These are phyloP conservation scores for Drosophila niveifrons DNA, from an alignment of 2,888 invertebrate species.

Conservation along the genomic window DNA sequence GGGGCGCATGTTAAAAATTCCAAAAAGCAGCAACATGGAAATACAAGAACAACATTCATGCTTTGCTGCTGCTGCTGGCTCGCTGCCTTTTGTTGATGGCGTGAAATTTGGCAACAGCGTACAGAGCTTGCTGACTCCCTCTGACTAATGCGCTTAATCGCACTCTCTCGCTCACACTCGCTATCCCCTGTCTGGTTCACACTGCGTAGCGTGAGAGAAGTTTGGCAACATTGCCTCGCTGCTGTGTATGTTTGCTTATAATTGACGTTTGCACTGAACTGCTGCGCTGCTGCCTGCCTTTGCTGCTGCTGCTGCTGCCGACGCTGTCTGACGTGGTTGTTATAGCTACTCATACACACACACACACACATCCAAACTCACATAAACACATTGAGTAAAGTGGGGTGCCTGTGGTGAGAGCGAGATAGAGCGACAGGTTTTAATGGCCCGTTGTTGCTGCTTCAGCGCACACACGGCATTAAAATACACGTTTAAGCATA, in stretches of 20 bases:
- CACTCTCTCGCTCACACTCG: conserved; percentile 22
- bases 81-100: conserved; percentile 61
- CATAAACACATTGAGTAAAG: conserved; percentile 43
- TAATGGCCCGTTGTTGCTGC: conserved; percentile 75
- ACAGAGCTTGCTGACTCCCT: conserved; percentile 28
- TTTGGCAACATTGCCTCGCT: conserved; percentile 64
- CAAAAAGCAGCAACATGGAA: conserved; percentile 72
- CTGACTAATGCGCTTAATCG: conserved; percentile 12
- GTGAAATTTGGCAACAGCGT: conserved; percentile 75
- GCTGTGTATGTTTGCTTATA: conserved; percentile 70
- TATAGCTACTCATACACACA: conserved; percentile 57
- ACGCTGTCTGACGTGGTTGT: conserved; percentile 77
- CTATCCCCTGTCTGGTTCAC: conserved; percentile 33
- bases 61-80: conserved; percentile 38
- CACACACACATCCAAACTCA: conserved; percentile 20
- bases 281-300: conserved; percentile 45
- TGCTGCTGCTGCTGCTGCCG: conserved; percentile 26
- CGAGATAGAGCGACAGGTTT: conserved; percentile 64
- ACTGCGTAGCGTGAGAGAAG: conserved; percentile 57
- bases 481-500: conserved; percentile 38
- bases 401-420: conserved; percentile 66
- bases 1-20: conserved; percentile 78
- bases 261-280: conserved; percentile 80
- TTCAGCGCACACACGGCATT: conserved; percentile 68
- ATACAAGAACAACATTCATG: conserved; percentile 77